phyloP scores from a whole-genome alignment of 2,888 invertebrate species.

The Plusia festucae region DNA sequence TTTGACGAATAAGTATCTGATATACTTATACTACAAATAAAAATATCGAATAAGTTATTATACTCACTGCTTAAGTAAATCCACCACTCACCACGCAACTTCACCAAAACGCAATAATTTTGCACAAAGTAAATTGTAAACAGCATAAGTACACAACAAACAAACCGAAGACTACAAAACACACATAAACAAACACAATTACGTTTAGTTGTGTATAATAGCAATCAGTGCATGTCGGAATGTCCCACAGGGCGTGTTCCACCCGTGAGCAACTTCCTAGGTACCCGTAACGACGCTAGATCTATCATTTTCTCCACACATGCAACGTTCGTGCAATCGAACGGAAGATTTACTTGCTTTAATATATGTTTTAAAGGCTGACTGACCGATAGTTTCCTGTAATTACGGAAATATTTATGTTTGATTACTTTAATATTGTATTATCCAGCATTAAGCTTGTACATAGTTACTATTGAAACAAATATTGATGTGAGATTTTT shows the following conservation, averaged over 20 bases:
- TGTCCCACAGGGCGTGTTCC: slow-evolving; percentile 45
- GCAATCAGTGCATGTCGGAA: slow-evolving; percentile 55
- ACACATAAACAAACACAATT: slow-evolving; percentile 39
- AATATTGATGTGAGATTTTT: no score
- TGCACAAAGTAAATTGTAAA: not conserved
- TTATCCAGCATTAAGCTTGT: no score
- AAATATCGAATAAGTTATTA: no score
- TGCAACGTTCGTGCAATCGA: slow-evolving; percentile 16
- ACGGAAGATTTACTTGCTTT: not conserved
- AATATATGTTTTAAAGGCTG: not conserved
- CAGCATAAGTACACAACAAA: not conserved
- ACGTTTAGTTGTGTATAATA: slow-evolving; percentile 9
- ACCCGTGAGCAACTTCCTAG: slow-evolving; percentile 34
- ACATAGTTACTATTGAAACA: no score
- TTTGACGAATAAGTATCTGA: no score
- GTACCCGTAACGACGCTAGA: slow-evolving; percentile 18
- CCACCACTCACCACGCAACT: not conserved
- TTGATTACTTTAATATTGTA: no score
- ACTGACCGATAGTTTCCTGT: not conserved
- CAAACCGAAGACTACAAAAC: not conserved
- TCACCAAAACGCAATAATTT: not conserved
- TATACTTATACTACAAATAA: no score
- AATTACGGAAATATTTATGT: not conserved
- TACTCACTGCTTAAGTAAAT: no score
- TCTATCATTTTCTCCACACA: slow-evolving; percentile 39